A percentile compares a stretch with the other conserved stretches of the same genome.
Conservation (phyloP, 2,888 invertebrate species). For the Lucinisca nassula region DNA sequence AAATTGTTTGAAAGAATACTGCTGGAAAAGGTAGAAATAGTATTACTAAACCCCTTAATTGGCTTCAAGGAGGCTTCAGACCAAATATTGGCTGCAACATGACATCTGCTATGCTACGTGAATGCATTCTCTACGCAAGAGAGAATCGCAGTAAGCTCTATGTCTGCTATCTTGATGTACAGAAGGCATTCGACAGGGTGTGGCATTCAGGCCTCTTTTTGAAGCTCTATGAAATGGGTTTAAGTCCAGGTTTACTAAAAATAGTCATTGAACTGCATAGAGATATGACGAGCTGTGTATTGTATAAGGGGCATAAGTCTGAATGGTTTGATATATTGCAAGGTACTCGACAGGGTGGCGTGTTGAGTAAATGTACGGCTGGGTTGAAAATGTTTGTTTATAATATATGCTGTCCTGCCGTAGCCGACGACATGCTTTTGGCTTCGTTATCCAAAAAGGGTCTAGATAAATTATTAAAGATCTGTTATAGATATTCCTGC, state of each 20-base stretch:
- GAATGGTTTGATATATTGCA: not conserved
- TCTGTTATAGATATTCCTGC: slow-evolving; percentile 25
- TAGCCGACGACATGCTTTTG: slow-evolving; percentile 20
- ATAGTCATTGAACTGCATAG: not conserved
- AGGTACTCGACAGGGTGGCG: slow-evolving; percentile 12
- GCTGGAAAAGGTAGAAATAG: not conserved
- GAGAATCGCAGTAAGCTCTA: slow-evolving; percentile 17
- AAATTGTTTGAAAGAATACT: slow-evolving; percentile 23
- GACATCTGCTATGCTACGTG: slow-evolving; percentile 3
- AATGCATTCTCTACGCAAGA: not conserved
- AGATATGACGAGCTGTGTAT: not conserved
- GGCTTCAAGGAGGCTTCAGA: slow-evolving; percentile 10
- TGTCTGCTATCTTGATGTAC: slow-evolving; percentile 12
- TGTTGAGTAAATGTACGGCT: not conserved
- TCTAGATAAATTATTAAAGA: not conserved
- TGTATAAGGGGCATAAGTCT: not conserved
- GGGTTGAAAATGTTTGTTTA: too few relatives aligned
- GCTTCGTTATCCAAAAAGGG: slow-evolving; percentile 5
- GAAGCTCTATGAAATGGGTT: not conserved
- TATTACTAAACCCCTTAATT: not conserved
- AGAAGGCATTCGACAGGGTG: slow-evolving; percentile 11
- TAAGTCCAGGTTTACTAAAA: not conserved
- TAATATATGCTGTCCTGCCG: not conserved
- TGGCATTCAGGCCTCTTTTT: not conserved
- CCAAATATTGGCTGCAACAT: not conserved